Base-by-base conservation (phyloP, 2,888 invertebrate genomes). In the Marasmarcha lunaedactyla region DNA sequence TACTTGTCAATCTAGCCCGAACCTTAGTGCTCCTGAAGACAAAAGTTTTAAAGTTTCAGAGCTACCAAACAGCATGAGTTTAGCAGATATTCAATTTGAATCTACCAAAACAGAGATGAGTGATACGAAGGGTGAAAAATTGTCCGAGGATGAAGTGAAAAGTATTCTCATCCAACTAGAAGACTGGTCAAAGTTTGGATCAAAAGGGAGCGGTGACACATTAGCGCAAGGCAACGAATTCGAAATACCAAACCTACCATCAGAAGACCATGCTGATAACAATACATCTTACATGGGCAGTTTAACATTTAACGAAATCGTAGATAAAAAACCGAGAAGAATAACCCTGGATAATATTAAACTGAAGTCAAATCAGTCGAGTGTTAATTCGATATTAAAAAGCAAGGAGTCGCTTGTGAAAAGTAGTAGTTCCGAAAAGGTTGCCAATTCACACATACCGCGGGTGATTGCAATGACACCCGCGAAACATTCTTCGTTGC, bases 111-210 rank as follows among this genome's bases (percentile, higher is more conserved):
- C 70, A 1, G 62, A 71, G 38, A 67, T 71, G 9, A 70, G 59
- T 36, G 66, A 69, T 35, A 65, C 63, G 33, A 68, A 64, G 42
- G 61, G 49, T 10, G 58, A 50, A 9, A 78, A 72, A 51, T 55
- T 76, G 55, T 73, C 79, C 1, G 76, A 76, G 13, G 76, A 77
- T 26, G 79, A 84, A 54, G 81, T 83, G 1, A 74, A 73, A 54
- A 84, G 78, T 49, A 77, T 84, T 33, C 57, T 78, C 9, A 84
- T 74, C 47, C 78, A 84, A 45, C 57, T 77, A 12, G 79, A 79
- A 46, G 84, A 83, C 48, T 84, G 84, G 84, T 84, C 84, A 1
- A 71, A 62, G 46, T 79, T 71, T 45, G 84, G 84, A 1, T 84
- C 84, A 1, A 64, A 81, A 5, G 79, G 78, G 0, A 79, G 79